These are phyloP conservation scores for Umimayanthus chanpuru DNA, from an alignment of 92 coral and sea anemone genomes.

Conservation along the genomic window DNA sequence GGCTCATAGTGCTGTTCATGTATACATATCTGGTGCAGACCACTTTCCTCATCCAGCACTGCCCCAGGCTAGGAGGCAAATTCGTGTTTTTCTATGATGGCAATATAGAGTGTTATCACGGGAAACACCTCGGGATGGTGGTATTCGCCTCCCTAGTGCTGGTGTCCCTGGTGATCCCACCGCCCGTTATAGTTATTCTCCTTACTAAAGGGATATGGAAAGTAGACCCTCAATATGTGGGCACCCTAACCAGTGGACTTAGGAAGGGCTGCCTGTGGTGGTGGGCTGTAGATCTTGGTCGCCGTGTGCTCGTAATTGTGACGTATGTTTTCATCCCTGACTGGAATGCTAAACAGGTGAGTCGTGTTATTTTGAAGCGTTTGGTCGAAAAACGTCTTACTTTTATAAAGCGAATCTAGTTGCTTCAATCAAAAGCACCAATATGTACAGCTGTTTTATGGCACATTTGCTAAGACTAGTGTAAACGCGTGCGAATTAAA, in stretches of 20 bases:
- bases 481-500: too few relatives aligned
- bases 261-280: constrained; percentile 82
- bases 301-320: constrained; percentile 81
- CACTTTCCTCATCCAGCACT: constrained; percentile 78
- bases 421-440: too few relatives aligned
- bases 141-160: constrained; percentile 68
- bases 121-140: constrained; percentile 70
- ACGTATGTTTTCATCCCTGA: constrained; percentile 77
- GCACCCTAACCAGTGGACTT: constrained; percentile 84
- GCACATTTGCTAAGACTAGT: too few relatives aligned
- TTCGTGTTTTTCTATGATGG: constrained; percentile 89
- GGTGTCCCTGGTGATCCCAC: constrained; percentile 59
- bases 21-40: constrained; percentile 83
- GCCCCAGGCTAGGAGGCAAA: constrained; percentile 72
- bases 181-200: constrained; percentile 67
- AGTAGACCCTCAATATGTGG: constrained; percentile 92
- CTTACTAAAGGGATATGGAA: constrained; percentile 81
- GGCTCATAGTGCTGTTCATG: constrained; percentile 87
- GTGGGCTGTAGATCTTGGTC: constrained; percentile 94
- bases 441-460: too few relatives aligned
- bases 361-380: too few relatives aligned
- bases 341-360: constrained; percentile 91
- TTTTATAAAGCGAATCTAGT: not conserved
- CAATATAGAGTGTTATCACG: constrained; percentile 73
- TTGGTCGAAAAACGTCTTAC: too few relatives aligned